Evolutionary conservation across 2,113 vertebrate genomes (phyloP), one percentile per base, ranked within the genome.

Genomic region (Hippocampus comes): DNA sequence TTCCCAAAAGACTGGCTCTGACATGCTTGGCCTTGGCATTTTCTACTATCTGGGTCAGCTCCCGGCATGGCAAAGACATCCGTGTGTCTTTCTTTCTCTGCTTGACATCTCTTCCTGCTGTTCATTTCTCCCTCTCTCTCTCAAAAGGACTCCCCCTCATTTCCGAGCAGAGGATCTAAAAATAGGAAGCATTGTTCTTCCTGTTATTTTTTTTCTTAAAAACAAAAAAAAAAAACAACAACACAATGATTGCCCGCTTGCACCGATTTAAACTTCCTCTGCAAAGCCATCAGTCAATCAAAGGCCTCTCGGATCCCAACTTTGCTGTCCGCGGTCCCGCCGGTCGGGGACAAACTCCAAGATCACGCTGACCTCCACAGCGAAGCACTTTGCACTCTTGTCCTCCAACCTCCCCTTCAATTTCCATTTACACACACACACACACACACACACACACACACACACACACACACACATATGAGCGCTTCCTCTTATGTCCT

Each of bases 281-380:
- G 34, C 68, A 14, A 8, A 34, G 11, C 20, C 49, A 18, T 38
- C 48, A 21, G 41, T 42, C 41, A 14, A 64, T 5, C 63, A 20
- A 23, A 55, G 30, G 12, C 51, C 67, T 69, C 65, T 20, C 18
- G 65, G 65, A 27, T 43, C 59, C 5, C 5, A 12, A 67, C 65
- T 72, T 43, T 68, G 38, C 74, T 70, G 72, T 0, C 74, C 67
- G 74, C 71, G 42, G 67, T 49, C 27, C 61, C 59, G 68, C 27
- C 70, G 64, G 18, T 42, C 56, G 61, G 64, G 38, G 78, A 67
- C 59, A 77, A 81, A 73, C 51, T 38, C 68, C 63, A 51, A 80
- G 84, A 86, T 89, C 83, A 88, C 87, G 78, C 91, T 87, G 70
- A 82, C 66, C 76, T 61, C 15, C 69, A 60, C 71, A 73, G 71